Percentiles rank a stretch among this genome's conserved stretches.
Conservation (phyloP, 2,113 vertebrate species). For the Chlorocebus sabaeus region DNA sequence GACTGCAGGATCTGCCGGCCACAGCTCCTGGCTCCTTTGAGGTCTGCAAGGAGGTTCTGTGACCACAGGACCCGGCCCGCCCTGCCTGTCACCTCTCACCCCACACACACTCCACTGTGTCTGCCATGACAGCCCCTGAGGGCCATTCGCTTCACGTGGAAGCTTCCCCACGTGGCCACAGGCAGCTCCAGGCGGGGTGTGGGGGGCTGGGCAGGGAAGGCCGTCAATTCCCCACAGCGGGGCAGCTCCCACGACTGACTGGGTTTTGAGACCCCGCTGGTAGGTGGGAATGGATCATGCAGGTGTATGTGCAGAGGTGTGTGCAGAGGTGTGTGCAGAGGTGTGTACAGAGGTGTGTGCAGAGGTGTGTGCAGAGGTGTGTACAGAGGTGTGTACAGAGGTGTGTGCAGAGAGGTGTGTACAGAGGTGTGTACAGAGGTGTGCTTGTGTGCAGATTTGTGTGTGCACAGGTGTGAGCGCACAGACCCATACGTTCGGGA, state of each 20-base stretch:
- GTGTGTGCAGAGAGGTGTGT: not conserved
- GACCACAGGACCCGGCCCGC: constrained; percentile 73
- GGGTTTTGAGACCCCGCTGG: not conserved
- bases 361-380: not conserved
- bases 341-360: no score
- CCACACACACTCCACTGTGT: fast-evolving
- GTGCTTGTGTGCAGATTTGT: not conserved
- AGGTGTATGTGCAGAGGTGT: not conserved
- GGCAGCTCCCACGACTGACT: not conserved
- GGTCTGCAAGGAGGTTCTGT: fast-evolving
- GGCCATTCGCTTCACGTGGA: not conserved
- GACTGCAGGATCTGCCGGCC: fast-evolving
- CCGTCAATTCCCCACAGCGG: not conserved
- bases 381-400: not conserved
- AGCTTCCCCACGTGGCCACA: not conserved
- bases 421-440: not conserved
- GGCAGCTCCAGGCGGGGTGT: not conserved
- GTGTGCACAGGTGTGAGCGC: not conserved
- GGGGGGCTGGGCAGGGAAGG: no score
- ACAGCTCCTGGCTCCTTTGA: fast-evolving
- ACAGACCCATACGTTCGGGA: no score
- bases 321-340: not conserved
- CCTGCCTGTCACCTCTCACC: constrained; percentile 45
- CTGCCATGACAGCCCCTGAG: fast-evolving
- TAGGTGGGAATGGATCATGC: no score